Base-by-base conservation (phyloP, 2,888 invertebrate species). In the Shargacucullia verbasci region DNA sequence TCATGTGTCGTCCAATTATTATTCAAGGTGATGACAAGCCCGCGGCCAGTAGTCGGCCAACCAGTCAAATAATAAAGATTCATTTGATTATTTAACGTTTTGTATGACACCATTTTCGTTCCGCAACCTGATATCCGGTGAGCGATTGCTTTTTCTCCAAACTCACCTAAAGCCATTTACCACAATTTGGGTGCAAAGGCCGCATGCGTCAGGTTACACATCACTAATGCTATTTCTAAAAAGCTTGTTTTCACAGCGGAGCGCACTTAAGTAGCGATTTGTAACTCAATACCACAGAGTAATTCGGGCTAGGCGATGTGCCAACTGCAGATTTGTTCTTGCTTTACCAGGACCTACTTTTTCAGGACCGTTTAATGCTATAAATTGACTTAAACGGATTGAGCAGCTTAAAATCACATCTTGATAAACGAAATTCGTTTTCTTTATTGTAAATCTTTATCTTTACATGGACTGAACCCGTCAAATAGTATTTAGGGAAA, bases 191-290 rank as follows among this genome's bases (percentile, higher is more conserved):
- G 91, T 80, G 91, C 89, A 91, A 89, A 92, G 91, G 91, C 89
- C 88, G 87, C 72, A 54, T 61, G 74, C 74, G 57, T 93, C 88
- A 58, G 59, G 81, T 92, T 91, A 77, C 91, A 81, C 81, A 78
- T 83, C 75, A 69, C 77, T 76, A 79, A 85, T 85, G 90, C 91
- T 91, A 91, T 93, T 94, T 93, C 91, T 88, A 92, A 93, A 92
- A 89, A 88, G 89, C 88, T 84, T 94, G 92, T 94, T 93, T 92
- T 93, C 86, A 79, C 89, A 92, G 83, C 88, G 72, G 87, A 89
- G 87, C 88, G 89, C 91, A 82, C 90, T 92, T 92, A 92, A 89
- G 89, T 86, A 87, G 84, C 83, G 83, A 87, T 87, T 86, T 78
- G 93, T 86, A 92, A 93, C 82, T 79, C 74, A 80, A 93, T 80